phyloP scores from a whole-genome alignment of 2,888 invertebrate genomes.

The Lochmaea capreae region DNA sequence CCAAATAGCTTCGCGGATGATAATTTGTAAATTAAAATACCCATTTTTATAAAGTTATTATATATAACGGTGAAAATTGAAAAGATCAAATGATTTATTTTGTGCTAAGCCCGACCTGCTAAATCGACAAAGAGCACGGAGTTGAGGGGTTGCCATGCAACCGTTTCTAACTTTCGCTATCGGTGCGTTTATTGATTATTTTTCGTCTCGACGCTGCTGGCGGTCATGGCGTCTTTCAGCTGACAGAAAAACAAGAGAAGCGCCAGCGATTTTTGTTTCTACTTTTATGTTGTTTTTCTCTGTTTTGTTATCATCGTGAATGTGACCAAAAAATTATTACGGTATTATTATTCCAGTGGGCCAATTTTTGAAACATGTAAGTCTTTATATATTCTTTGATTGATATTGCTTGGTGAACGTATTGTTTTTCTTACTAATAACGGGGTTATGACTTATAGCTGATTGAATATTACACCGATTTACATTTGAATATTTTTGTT shows the following conservation, averaged over 20 bases:
- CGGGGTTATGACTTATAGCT: neutral
- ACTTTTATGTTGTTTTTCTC: conserved; percentile 54
- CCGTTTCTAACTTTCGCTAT: conserved; percentile 64
- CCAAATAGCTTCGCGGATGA: too few species aligned
- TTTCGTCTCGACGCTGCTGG: conserved; percentile 64
- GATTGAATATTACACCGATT: neutral
- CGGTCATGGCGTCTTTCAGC: conserved; percentile 65
- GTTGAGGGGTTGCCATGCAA: conserved; percentile 61
- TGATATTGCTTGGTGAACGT: conserved; percentile 7
- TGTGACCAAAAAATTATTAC: conserved; percentile 21
- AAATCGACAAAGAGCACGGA: conserved; percentile 47
- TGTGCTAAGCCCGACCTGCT: conserved; percentile 40
- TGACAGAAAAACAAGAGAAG: conserved; percentile 61
- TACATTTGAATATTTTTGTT: neutral
- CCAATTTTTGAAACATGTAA: conserved; percentile 28
- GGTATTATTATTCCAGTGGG: conserved; percentile 21
- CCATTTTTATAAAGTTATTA: too few species aligned
- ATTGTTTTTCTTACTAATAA: conserved; percentile 14
- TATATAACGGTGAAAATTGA: neutral
- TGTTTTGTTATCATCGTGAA: conserved; percentile 46
- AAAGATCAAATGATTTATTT: neutral
- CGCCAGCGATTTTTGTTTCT: conserved; percentile 56
- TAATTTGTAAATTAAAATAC: too few species aligned
- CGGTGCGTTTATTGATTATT: conserved; percentile 66
- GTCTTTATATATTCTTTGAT: conserved; percentile 5